phyloP scores from a whole-genome alignment of 1,140 invertebrate species.

The Daktulosphaira vitifoliae region DNA sequence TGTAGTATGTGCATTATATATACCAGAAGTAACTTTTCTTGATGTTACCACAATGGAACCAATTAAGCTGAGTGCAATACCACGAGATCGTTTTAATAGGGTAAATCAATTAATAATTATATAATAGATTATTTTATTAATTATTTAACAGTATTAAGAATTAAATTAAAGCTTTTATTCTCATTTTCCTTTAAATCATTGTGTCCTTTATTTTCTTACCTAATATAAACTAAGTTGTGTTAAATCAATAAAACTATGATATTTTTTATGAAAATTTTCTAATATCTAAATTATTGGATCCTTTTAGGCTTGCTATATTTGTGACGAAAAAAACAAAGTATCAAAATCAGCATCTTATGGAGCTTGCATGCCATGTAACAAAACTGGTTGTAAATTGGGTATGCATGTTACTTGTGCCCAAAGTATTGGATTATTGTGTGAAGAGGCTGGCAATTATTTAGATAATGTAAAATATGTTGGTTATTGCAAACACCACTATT shows the following conservation, averaged over 20 bases:
- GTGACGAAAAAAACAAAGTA: constrained; percentile 74
- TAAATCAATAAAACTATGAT: too few relatives aligned
- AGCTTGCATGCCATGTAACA: constrained; percentile 97
- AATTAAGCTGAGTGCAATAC: constrained; percentile 82
- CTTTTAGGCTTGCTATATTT: constrained; percentile 74
- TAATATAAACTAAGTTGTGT: too few relatives aligned
- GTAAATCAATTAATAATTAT: constrained; percentile 40
- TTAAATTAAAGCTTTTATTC: too few relatives aligned
- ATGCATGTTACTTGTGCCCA: constrained; percentile 98
- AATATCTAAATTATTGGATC: too few relatives aligned
- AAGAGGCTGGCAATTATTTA: constrained; percentile 89
- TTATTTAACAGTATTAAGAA: too few relatives aligned
- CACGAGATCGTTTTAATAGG: constrained; percentile 80
- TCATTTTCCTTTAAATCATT: too few relatives aligned
- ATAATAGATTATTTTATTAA: too few relatives aligned
- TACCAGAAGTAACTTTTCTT: constrained; percentile 93
- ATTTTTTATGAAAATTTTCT: too few relatives aligned
- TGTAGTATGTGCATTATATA: constrained; percentile 95
- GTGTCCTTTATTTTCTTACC: too few relatives aligned
- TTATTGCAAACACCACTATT: constrained; percentile 93
- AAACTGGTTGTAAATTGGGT: constrained; percentile 82
- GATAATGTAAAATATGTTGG: constrained; percentile 97
- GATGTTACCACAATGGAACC: constrained; percentile 98
- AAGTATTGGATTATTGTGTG: constrained; percentile 82
- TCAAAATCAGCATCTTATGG: constrained; percentile 66